Evolutionary conservation across 2,888 invertebrate species (phyloP).

Genomic region (Lamellibrachia satsuma): DNA sequence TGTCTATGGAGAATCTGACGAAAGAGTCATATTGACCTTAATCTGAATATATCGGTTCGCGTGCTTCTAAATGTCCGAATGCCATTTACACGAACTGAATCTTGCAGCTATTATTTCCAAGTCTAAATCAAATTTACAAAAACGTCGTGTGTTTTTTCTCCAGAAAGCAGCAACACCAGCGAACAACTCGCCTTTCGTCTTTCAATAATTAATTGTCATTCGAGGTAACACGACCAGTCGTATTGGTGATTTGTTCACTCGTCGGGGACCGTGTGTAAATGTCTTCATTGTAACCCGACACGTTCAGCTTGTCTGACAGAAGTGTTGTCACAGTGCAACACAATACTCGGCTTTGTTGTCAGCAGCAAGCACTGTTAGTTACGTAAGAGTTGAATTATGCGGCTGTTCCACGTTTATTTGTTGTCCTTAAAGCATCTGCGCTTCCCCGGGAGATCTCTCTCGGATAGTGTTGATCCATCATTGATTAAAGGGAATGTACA

Average conservation of each 20-base stretch:
- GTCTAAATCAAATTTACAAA: not conserved
- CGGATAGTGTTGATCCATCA: not conserved
- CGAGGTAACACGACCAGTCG: not conserved
- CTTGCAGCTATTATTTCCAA: not conserved
- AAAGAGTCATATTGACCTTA: not conserved
- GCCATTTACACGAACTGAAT: not conserved
- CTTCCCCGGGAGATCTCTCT: not conserved
- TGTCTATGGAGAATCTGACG: too few species aligned
- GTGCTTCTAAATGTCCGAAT: not conserved
- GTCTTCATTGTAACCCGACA: not conserved
- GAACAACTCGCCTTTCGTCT: not conserved
- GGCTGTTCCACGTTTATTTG: not conserved
- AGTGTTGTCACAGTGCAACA: not conserved
- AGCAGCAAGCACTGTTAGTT: not conserved
- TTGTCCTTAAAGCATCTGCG: not conserved
- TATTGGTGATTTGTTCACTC: not conserved
- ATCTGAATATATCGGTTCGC: not conserved
- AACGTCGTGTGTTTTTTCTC: not conserved
- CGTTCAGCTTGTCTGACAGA: not conserved
- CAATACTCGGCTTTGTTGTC: not conserved
- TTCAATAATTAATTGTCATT: not conserved
- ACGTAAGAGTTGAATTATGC: not conserved
- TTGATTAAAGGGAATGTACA: not conserved
- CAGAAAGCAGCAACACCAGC: not conserved
- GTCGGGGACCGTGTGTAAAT: not conserved